Evolutionary conservation across 2,797 vertebrate genomes (phyloP), one percentile per base, ranked within the genome.

Genomic region (Centroberyx gerrardi): DNA sequence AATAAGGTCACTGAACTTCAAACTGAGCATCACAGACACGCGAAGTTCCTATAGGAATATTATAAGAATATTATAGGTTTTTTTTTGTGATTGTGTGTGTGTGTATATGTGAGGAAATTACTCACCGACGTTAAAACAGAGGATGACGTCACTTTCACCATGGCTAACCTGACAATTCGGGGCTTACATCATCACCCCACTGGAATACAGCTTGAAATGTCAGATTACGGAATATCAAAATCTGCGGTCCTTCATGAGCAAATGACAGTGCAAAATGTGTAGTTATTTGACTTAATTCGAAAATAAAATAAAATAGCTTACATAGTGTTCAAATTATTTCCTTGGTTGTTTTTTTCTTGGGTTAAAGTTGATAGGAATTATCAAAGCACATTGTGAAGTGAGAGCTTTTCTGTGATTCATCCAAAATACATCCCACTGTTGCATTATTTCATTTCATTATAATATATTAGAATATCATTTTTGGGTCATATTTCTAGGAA

Each of bases 111-210:
- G 40, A 17, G 28, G 15, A 48, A 62, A 53, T 87, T 81, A 84
- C 68, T 83, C 83, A 86, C 86, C 59, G 51, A 28, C 53, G 67
- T 44, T 53, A 64, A 75, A 59, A 75, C 76, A 44, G 72, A 54
- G 70, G 72, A 88, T 90, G 85, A 94, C 88, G 90, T 94, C 92
- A 92, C 73, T 70, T 73, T 72, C 27, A 65, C 78, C 1, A 29
- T 62, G 53, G 68, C 71, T 69, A 71, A 58, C 56, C 66, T 65
- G 52, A 69, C 59, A 40, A 2, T 48, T 54, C 62, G 17, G 52
- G 52, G 68, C 2, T 77, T 29, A 89, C 74, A 17, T 81, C 74
- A 17, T 81, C 81, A 87, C 9, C n/a, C 3, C 29, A 52, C 56
- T 38, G 70, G 42, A 76, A 62, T 46, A 68, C 42, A 44, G 9